These are phyloP conservation scores for Aporophyla lueneburgensis DNA, from an alignment of 2,888 invertebrate genomes.

Conservation along the genomic window DNA sequence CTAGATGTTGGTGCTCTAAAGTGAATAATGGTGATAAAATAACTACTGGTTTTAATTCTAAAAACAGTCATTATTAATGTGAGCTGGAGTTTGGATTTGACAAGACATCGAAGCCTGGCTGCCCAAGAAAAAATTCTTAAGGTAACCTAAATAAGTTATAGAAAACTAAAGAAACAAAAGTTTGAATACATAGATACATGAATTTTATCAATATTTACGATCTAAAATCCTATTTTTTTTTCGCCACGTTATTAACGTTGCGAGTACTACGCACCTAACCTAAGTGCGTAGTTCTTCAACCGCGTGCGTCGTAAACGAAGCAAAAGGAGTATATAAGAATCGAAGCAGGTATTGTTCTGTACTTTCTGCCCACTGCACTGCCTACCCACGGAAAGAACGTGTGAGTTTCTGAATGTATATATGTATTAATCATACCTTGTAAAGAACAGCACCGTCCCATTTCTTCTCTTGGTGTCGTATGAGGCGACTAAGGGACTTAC, in stretches of 20 bases:
- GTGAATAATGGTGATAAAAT: neutral
- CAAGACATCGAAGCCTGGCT: no score
- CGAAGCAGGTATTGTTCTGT: neutral
- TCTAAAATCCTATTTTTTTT: neutral
- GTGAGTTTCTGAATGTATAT: neutral
- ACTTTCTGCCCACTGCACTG: neutral
- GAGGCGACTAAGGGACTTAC: no score
- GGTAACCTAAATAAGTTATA: neutral
- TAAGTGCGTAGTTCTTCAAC: neutral
- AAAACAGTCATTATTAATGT: neutral
- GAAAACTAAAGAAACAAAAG: neutral
- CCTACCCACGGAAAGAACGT: neutral
- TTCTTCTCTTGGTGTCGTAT: no score
- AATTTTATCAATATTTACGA: neutral
- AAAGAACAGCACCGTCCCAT: no score
- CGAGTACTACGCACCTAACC: no score
- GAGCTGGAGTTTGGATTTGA: neutral
- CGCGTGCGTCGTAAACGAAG: neutral
- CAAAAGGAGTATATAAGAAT: neutral
- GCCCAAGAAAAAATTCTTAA: neutral
- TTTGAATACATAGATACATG: no score
- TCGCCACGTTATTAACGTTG: neutral
- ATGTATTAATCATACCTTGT: neutral
- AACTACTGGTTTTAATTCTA: neutral
- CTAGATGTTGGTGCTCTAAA: conserved; percentile 35